Percentiles rank a stretch among this genome's conserved stretches.
These are phyloP conservation scores for Myotis brandtii DNA, from an alignment of 2,113 vertebrate genomes.

Conservation along the genomic window DNA sequence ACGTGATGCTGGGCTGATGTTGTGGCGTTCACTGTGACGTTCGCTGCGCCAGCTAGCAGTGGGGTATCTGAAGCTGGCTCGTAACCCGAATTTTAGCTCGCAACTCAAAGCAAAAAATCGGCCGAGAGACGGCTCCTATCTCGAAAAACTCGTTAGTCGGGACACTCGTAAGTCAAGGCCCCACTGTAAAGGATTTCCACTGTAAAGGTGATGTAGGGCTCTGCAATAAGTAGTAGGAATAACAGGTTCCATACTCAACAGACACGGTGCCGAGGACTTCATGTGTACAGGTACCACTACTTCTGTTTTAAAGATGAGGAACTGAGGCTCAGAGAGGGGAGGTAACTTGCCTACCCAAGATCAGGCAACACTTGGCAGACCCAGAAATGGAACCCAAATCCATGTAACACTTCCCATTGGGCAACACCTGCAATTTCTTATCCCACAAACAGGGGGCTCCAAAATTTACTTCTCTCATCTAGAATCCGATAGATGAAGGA, in stretches of 20 bases:
- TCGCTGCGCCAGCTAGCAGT: no score
- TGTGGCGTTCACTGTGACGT: no score
- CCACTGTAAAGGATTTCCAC: background rate
- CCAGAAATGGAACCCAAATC: background rate
- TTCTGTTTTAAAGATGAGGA: background rate
- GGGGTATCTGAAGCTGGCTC: no score
- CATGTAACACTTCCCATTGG: background rate
- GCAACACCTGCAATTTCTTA: background rate
- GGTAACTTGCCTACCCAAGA: background rate
- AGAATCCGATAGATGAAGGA: background rate
- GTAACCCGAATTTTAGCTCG: no score
- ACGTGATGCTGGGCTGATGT: no score
- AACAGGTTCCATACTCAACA: background rate
- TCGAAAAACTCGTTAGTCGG: no score
- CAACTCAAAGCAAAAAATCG: no score
- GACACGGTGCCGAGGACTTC: background rate
- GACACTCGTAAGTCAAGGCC: no score
- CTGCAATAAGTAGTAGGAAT: background rate
- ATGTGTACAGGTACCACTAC: accelerated
- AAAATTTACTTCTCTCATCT: background rate
- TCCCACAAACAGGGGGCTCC: background rate
- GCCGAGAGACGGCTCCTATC: no score
- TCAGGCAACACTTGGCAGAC: background rate
- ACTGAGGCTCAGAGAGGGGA: background rate
- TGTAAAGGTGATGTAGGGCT: background rate